Base-by-base conservation (phyloP, 2,888 invertebrate species). In the Neoaliturus tenellus region DNA sequence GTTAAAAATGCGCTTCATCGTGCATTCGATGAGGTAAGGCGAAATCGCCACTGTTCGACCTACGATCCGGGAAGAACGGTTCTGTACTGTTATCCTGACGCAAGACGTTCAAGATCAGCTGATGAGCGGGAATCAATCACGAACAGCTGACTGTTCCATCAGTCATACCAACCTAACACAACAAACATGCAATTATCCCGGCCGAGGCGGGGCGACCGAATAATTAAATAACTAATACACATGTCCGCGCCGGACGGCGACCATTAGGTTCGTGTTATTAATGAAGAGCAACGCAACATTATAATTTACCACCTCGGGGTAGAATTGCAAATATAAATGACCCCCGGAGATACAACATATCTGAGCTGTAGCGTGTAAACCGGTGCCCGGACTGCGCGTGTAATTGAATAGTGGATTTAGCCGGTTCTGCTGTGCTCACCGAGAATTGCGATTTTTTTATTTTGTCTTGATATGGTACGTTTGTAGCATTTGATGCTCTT, bases 191-290 rank as follows among this genome's bases (percentile, higher is more conserved):
- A 28, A 62, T 62, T 62, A 62, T 31, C 62, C 28, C 20, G 51
- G 28, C 31, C 62, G 17, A 31, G 28, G 62, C 28, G 62, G 28
- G 23, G 55, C 55, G 28, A 14, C 62, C 28, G 62, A 62, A 62
- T 62, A 62, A 62, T 62, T 62, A 62, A 62, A 62, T 55, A 62
- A 62, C 62, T 62, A 62, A 62, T 62, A 62, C 62, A 62, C 62
- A 62, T 62, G 62, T 62, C 62, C 31, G 14, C 28, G 62, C 14
- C 28, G 62, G 28, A 20, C 62, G 28, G 62, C 31, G 28, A 62
- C 62, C 62, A 62, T 62, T 62, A 62, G 62, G 62, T 17, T 23
- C 28, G 28, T 28, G 62, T 62, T 62, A 62, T 62, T 62, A 62
- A 62, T 62, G 62, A 62, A 62, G 62, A 62, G 14, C 62, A 25